Evolutionary conservation across 2,888 invertebrate species (phyloP).

Genomic region (Miltochrista miniata): DNA sequence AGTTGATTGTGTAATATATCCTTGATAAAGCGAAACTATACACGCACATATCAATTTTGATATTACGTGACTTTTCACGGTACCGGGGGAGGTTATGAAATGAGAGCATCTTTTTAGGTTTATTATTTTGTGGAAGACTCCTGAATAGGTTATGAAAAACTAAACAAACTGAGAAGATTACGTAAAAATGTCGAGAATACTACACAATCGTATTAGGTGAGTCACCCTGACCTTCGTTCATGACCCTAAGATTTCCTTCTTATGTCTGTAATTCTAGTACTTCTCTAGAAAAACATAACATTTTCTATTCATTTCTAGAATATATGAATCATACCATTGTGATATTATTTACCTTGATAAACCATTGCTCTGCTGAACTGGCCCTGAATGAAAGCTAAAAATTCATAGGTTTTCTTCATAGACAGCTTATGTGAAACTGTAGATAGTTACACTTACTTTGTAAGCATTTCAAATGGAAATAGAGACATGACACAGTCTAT

Average conservation of each 20-base stretch:
- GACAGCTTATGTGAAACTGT: too few species aligned
- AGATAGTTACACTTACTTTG: too few species aligned
- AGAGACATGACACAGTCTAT: too few species aligned
- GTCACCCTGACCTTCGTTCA: conserved; percentile 18
- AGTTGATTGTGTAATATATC: conserved; percentile 72
- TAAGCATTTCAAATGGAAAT: too few species aligned
- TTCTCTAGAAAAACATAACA: not conserved
- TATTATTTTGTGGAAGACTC: conserved; percentile 42
- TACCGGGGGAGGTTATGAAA: conserved; percentile 76
- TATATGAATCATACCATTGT: too few species aligned
- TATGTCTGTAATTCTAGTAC: conserved; percentile 7
- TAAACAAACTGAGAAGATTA: conserved; percentile 53
- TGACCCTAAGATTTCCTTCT: too few species aligned
- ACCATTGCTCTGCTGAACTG: too few species aligned
- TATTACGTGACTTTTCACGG: conserved; percentile 49
- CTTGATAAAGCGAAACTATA: conserved; percentile 46
- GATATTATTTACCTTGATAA: not conserved
- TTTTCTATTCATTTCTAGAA: too few species aligned
- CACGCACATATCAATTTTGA: conserved; percentile 41
- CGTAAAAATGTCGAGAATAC: conserved; percentile 77
- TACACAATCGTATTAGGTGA: conserved; percentile 76
- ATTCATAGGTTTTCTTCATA: too few species aligned
- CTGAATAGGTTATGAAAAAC: conserved; percentile 61
- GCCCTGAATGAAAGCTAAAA: too few species aligned
- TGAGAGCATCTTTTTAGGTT: conserved; percentile 40